Base-by-base conservation (phyloP, 2,113 vertebrate genomes). In the Macaca mulatta region DNA sequence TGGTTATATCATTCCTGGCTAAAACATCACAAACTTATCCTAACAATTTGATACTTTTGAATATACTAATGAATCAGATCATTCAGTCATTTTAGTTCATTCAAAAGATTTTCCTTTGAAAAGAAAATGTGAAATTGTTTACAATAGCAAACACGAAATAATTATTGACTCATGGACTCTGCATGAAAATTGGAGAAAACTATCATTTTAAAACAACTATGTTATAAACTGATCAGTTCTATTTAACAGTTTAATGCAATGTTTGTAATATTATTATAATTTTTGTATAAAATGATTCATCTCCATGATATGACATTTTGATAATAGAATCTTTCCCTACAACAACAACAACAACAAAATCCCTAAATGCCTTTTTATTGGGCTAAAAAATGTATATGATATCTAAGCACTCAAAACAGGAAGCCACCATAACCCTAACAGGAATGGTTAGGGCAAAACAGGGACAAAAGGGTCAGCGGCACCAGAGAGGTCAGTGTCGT, bases 101-200 rank as follows among this genome's bases (percentile, higher is more conserved):
- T 90, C 13, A 88, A 88, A 50, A 67, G 88, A 30, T 90, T 96
- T 86, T 77, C 43, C 35, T 93, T 79, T 64, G 10, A 82, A 95
- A 93, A 95, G 25, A 20, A 94, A 82, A 38, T 70, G 43, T n/a
- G 80, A 43, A 86, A 90, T 64, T 59, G 43, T 50, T 93, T 91
- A 85, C 3, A 95, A 6, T 81, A 90, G 82, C 64, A 89, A 82
- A 69, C 18, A 82, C 59, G 6, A 86, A 95, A 87, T 17, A 70
- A 94, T 77, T 89, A 83, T 23, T 59, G 45, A 91, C n/a, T 86
- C 78, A 35, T 67, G 45, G 23, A 72, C 20, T 95, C 16, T 67
- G 43, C 23, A 8, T 3, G n/a, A 55, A 48, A 74, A 74, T 16
- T 89, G n/a, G 50, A 89, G 40, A 61, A 79, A 81, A 40, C 13